Conservation (phyloP, 2,888 invertebrate genomes). For the Cotesia congregata region DNA sequence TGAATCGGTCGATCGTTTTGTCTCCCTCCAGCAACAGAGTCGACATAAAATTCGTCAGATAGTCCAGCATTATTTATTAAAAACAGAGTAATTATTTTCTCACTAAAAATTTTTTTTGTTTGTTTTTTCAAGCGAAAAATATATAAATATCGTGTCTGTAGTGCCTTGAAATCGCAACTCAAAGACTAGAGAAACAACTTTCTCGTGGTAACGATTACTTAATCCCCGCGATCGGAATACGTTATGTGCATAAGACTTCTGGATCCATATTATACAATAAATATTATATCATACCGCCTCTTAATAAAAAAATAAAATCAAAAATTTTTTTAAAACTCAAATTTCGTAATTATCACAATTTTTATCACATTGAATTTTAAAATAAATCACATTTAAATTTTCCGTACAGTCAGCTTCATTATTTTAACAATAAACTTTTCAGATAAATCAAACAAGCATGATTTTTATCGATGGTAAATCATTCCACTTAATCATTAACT, state of each 20-base stretch:
- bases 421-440: neutral
- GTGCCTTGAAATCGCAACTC: constrained; percentile 36
- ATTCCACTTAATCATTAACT: too few relatives aligned
- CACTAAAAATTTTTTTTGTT: neutral
- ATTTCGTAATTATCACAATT: neutral
- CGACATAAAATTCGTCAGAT: constrained; percentile 59
- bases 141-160: constrained; percentile 2
- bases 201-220: constrained; percentile 49
- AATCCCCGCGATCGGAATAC: constrained; percentile 45
- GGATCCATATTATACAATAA: constrained; percentile 20
- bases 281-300: constrained; percentile 28
- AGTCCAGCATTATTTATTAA: constrained; percentile 54
- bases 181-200: constrained; percentile 50
- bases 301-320: neutral
- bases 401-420: neutral
- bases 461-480: too few relatives aligned
- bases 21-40: constrained; percentile 66
- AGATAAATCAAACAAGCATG: too few relatives aligned
- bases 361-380: neutral
- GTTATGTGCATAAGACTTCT: constrained; percentile 24
- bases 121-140: neutral
- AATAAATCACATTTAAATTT: neutral
- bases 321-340: neutral
- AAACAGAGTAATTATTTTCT: neutral
- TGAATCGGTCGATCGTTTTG: constrained; percentile 66